phyloP scores from a whole-genome alignment of 2,888 invertebrate species.

The Cephus sareptanus region DNA sequence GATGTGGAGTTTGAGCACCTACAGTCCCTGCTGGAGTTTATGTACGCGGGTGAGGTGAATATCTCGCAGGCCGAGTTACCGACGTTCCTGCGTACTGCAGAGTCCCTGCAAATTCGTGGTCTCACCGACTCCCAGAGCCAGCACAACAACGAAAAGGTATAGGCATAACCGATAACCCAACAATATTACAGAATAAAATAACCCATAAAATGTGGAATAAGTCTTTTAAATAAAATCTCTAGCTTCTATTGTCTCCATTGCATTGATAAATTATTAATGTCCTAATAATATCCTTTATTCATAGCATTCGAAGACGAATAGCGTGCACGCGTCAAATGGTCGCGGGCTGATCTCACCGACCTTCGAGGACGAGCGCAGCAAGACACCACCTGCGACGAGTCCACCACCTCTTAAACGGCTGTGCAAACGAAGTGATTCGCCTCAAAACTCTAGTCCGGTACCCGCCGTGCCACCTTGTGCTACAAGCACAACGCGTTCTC shows the following conservation, averaged over 20 bases:
- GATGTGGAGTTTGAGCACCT: slow-evolving; percentile 85
- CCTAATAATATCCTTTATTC: slow-evolving; percentile 16
- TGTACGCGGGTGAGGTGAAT: slow-evolving; percentile 89
- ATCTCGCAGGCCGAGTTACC: slow-evolving; percentile 83
- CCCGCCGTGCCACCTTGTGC: slow-evolving; percentile 54
- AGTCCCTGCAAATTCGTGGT: slow-evolving; percentile 82
- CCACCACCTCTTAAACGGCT: slow-evolving; percentile 65
- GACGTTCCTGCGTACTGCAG: slow-evolving; percentile 81
- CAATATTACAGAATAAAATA: neutral
- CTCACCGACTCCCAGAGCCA: slow-evolving; percentile 73
- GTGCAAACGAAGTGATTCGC: slow-evolving; percentile 64
- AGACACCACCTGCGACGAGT: slow-evolving; percentile 61
- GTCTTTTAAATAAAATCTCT: neutral
- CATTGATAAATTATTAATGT: neutral
- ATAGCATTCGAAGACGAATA: slow-evolving; percentile 61
- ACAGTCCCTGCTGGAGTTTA: slow-evolving; percentile 82
- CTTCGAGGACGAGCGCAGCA: slow-evolving; percentile 64
- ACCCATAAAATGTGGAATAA: neutral
- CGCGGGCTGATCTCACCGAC: slow-evolving; percentile 62
- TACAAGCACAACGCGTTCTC: slow-evolving; percentile 58
- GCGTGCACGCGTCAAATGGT: slow-evolving; percentile 62
- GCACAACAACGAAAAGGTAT: slow-evolving; percentile 64
- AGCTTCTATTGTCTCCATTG: neutral
- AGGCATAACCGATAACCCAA: neutral
- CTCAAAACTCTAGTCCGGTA: slow-evolving; percentile 65